A percentile compares a stretch with the other conserved stretches of the same genome.
phyloP scores from a whole-genome alignment of 2,797 vertebrate genomes.

The Anabacerthia variegaticeps region DNA sequence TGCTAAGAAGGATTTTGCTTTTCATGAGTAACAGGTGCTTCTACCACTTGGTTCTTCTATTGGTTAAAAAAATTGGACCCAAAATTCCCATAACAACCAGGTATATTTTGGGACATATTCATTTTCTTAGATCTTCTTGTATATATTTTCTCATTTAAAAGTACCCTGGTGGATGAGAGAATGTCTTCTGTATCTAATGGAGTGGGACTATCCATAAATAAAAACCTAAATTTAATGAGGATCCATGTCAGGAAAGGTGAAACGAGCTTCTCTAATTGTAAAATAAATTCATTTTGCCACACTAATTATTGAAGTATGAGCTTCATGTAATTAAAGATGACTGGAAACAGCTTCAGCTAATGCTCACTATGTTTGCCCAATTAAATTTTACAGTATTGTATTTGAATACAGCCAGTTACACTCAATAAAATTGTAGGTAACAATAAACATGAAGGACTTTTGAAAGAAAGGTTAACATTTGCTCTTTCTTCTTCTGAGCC shows the following conservation, averaged over 20 bases:
- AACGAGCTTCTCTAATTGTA: slow-evolving; percentile 39
- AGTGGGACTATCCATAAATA: not conserved
- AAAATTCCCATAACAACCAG: not conserved
- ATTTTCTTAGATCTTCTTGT: not conserved
- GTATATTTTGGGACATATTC: not conserved
- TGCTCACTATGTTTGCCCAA: not conserved
- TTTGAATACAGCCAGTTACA: not conserved
- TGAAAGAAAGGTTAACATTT: not conserved
- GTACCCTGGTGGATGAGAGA: not conserved
- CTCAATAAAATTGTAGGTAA: slow-evolving; percentile 1
- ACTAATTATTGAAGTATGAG: slow-evolving; percentile 46
- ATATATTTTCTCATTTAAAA: not conserved
- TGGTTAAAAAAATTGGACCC: not conserved
- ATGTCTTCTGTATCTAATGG: not conserved
- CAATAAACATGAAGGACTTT: not conserved
- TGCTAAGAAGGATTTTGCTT: not conserved
- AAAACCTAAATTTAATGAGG: slow-evolving; percentile 8
- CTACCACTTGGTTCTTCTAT: not conserved
- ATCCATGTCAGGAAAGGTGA: slow-evolving; percentile 17
- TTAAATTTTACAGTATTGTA: slow-evolving; percentile 15
- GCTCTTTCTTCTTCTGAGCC: not conserved
- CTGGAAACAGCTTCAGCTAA: slow-evolving; percentile 22
- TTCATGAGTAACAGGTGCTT: not conserved
- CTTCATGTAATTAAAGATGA: slow-evolving; percentile 44
- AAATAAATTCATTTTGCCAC: slow-evolving; percentile 41